A percentile compares a stretch with the other conserved stretches of the same genome.
Conservation (phyloP, 2,888 invertebrate genomes). For the Trissonchulus sp. region DNA sequence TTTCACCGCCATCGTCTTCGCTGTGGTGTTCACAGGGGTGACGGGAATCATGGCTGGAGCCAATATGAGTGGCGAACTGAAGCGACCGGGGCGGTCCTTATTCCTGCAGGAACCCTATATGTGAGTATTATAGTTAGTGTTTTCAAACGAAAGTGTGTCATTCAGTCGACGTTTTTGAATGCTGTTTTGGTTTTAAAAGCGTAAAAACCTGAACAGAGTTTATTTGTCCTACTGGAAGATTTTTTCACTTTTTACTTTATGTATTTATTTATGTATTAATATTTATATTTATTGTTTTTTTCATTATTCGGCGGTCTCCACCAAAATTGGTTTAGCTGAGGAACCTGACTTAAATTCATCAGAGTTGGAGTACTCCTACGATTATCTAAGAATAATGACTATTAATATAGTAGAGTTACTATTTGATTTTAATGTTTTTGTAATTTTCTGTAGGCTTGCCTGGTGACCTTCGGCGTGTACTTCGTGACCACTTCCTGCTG, state of each 20-base stretch:
- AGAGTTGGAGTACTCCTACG: too few relatives aligned
- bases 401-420: too few relatives aligned
- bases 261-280: too few relatives aligned
- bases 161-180: background rate
- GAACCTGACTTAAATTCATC: too few relatives aligned
- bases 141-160: background rate
- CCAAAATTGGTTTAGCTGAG: too few relatives aligned
- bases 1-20: slow-evolving; percentile 92
- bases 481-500: slow-evolving; percentile 72
- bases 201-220: background rate
- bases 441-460: slow-evolving; percentile 60
- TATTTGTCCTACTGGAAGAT: too few relatives aligned
- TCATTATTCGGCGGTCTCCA: background rate
- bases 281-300: background rate
- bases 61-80: slow-evolving; percentile 95
- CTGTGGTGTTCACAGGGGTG: slow-evolving; percentile 93
- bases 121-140: slow-evolving; percentile 1
- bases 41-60: slow-evolving; percentile 99
- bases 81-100: slow-evolving; percentile 82
- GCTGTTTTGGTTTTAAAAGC: background rate
- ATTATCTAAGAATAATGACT: too few relatives aligned
- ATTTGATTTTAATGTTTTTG: background rate
- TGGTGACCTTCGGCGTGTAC: slow-evolving; percentile 80
- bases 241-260: too few relatives aligned
- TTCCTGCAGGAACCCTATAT: slow-evolving; percentile 84